Conservation (phyloP, 1,140 invertebrate genomes). For the Semibalanus balanoides region DNA sequence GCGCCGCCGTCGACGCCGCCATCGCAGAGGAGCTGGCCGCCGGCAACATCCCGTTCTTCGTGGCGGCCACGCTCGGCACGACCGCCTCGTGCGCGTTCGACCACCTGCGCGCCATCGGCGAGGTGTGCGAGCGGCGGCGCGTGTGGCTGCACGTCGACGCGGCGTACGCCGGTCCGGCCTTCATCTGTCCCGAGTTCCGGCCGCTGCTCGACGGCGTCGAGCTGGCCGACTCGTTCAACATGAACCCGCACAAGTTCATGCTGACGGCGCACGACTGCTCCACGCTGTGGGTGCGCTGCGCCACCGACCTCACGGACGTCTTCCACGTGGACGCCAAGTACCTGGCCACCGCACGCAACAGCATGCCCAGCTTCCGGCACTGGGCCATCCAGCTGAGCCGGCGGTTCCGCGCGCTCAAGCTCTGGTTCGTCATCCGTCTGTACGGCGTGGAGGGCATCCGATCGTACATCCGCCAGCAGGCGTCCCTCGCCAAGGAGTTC, state of each 20-base stretch:
- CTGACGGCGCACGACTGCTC: conserved; percentile 91
- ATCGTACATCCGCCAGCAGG: conserved; percentile 58
- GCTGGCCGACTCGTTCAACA: conserved; percentile 78
- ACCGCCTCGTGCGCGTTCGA: conserved; percentile 85
- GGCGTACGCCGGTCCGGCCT: conserved; percentile 78
- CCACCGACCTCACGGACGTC: conserved; percentile 41
- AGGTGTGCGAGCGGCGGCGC: conserved; percentile 54
- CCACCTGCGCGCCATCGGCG: conserved; percentile 64
- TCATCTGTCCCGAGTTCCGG: conserved; percentile 87
- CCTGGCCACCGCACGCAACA: conserved; percentile 53
- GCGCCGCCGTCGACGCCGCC: conserved; percentile 60
- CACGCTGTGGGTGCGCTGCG: conserved; percentile 26
- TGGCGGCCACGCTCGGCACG: conserved; percentile 68
- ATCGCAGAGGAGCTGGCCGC: conserved; percentile 63
- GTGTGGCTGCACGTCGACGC: conserved; percentile 90
- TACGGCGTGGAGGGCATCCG: conserved; percentile 80
- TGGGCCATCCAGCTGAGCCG: conserved; percentile 97
- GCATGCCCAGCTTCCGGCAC: conserved; percentile 48
- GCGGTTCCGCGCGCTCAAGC: conserved; percentile 79
- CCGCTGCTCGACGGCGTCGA: conserved; percentile 78
- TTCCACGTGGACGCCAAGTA: conserved; percentile 95
- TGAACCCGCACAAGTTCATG: conserved; percentile 95
- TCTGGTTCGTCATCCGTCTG: conserved; percentile 89
- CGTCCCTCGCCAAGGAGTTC: conserved; percentile 63
- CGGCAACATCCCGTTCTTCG: conserved; percentile 74